Conservation (phyloP, 2,113 vertebrate species). For the Protobothrops flavoviridis region DNA sequence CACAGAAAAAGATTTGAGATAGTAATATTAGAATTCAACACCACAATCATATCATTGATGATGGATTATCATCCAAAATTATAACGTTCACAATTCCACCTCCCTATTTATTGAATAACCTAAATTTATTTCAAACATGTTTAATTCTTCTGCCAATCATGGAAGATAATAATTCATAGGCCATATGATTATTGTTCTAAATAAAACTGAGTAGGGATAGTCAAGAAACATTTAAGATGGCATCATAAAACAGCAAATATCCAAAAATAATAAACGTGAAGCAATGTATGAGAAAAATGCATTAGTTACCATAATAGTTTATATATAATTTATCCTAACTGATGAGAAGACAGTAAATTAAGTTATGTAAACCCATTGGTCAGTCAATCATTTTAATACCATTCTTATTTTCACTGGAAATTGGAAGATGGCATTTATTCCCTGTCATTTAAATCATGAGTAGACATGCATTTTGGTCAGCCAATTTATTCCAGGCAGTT, state of each 20-base stretch:
- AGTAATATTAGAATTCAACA: not conserved
- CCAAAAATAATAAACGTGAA: not conserved
- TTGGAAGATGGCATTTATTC: not conserved
- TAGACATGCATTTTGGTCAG: not conserved
- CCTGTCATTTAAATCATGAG: not conserved
- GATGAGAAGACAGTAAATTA: not conserved
- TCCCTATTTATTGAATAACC: not conserved
- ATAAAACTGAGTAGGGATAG: not conserved
- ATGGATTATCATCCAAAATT: not conserved
- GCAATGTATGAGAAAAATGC: not conserved
- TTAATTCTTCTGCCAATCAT: not conserved
- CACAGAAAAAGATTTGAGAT: not conserved
- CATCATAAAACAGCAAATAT: not conserved
- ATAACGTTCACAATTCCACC: not conserved
- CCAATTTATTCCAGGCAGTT: not conserved
- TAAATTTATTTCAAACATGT: not conserved
- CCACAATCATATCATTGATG: not conserved
- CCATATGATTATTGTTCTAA: not conserved
- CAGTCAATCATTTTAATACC: not conserved
- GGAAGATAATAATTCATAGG: not conserved
- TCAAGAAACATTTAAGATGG: not conserved
- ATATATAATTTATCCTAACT: not conserved
- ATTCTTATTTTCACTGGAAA: not conserved
- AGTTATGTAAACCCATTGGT: not conserved
- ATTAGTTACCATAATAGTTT: not conserved